Conservation (phyloP, 2,888 invertebrate species). For the Callyntrura sp. region DNA sequence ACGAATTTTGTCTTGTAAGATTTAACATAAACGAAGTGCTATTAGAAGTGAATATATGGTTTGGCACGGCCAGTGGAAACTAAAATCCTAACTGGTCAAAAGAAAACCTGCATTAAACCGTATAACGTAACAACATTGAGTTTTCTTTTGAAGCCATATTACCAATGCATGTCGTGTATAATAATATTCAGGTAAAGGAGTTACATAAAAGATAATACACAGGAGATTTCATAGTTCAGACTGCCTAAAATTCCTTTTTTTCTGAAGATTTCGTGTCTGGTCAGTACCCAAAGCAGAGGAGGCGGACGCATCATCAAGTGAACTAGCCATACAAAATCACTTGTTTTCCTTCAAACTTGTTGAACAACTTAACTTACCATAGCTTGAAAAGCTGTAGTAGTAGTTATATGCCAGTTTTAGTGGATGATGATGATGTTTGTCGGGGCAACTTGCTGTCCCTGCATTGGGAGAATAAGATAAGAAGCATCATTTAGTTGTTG, state of each 20-base stretch:
- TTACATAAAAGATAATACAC: no score
- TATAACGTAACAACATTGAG: background rate
- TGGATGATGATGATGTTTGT: background rate
- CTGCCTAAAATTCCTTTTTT: slow-evolving; percentile 43
- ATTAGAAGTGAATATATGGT: background rate
- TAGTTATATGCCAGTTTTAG: slow-evolving; percentile 4
- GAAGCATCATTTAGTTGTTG: no score
- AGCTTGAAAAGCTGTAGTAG: slow-evolving; percentile 3
- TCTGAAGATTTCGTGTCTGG: slow-evolving; percentile 54
- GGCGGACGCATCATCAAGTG: slow-evolving; percentile 51
- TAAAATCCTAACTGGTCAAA: no score
- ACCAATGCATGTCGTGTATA: background rate
- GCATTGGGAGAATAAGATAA: slow-evolving; percentile 20
- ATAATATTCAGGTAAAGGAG: no score
- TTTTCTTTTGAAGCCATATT: slow-evolving; percentile 28
- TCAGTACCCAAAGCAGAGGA: slow-evolving; percentile 52
- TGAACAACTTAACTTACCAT: slow-evolving; percentile 50
- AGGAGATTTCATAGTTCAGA: background rate
- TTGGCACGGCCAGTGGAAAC: background rate
- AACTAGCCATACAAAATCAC: slow-evolving; percentile 65
- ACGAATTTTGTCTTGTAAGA: background rate
- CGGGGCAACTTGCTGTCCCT: background rate
- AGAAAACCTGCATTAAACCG: no score
- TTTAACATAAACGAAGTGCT: background rate
- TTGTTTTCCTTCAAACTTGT: slow-evolving; percentile 38